These are phyloP conservation scores for Bombus difficillimus DNA, from an alignment of 1,140 invertebrate species.

Conservation along the genomic window DNA sequence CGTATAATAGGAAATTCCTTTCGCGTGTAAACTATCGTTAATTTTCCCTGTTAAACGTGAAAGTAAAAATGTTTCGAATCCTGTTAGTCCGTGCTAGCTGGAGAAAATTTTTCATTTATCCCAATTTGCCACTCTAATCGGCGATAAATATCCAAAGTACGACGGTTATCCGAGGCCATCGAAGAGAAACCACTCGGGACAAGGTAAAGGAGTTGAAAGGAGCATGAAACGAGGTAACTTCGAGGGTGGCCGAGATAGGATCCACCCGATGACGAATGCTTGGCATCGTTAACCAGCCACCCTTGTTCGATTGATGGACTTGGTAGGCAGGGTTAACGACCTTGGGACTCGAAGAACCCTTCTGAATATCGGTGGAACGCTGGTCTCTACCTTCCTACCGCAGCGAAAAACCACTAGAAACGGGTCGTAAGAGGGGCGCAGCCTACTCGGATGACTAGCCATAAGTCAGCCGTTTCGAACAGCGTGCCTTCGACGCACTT, in stretches of 20 bases:
- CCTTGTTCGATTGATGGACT: conserved; percentile 60
- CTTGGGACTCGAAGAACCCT: background rate
- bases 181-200: background rate
- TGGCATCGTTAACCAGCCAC: conserved; percentile 52
- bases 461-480: conserved; percentile 64
- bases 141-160: conserved; percentile 1
- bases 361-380: conserved; percentile 48
- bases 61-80: background rate
- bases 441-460: conserved; percentile 65
- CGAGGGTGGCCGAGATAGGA: background rate
- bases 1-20: background rate
- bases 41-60: background rate
- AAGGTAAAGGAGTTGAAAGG: conserved; percentile 11
- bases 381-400: background rate
- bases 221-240: background rate
- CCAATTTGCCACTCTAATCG: conserved; percentile 10
- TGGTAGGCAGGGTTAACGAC: conserved; percentile 51
- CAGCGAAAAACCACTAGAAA: conserved; percentile 27
- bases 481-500: conserved; percentile 72
- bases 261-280: conserved; percentile 58
- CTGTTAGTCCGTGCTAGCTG: background rate
- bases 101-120: background rate
- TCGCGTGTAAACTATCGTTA: background rate
- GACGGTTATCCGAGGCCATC: background rate
- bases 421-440: conserved; percentile 39